These are phyloP conservation scores for Drosophila punjabiensis DNA, from an alignment of 1,140 invertebrate genomes.

Conservation along the genomic window DNA sequence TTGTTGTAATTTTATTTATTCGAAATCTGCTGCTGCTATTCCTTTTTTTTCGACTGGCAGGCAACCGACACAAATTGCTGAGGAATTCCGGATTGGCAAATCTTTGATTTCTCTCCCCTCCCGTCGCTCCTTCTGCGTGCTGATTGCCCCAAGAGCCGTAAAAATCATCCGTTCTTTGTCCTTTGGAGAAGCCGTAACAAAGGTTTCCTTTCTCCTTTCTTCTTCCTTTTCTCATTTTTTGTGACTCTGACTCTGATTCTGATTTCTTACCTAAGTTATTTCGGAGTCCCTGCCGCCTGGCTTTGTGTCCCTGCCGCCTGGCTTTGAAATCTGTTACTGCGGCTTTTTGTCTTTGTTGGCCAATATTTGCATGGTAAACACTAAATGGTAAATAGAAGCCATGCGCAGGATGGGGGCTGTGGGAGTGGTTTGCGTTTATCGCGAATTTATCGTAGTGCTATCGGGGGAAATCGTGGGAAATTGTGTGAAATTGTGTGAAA, in stretches of 20 bases:
- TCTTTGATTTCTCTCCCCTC: slow-evolving; percentile 40
- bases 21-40: background rate
- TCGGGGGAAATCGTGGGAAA: slow-evolving; percentile 7
- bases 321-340: slow-evolving; percentile 31
- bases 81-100: slow-evolving; percentile 44
- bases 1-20: background rate
- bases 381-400: slow-evolving; percentile 31
- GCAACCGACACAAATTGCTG: slow-evolving; percentile 29
- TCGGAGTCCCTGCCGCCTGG: slow-evolving; percentile 9
- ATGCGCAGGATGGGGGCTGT: background rate
- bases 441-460: background rate
- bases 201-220: slow-evolving; percentile 19
- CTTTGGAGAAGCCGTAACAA: slow-evolving; percentile 6
- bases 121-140: slow-evolving; percentile 13
- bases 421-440: slow-evolving; percentile 8
- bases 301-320: slow-evolving; percentile 17
- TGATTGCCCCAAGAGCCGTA: slow-evolving; percentile 60
- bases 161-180: slow-evolving; percentile 19
- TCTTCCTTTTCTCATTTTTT: background rate
- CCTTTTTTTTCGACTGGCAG: background rate
- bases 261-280: slow-evolving; percentile 68
- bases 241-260: slow-evolving; percentile 5
- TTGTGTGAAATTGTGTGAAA: background rate
- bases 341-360: slow-evolving; percentile 21
- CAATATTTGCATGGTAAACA: slow-evolving; percentile 39